phyloP scores from a whole-genome alignment of 2,113 vertebrate species.

The Corynorhinus townsendii region DNA sequence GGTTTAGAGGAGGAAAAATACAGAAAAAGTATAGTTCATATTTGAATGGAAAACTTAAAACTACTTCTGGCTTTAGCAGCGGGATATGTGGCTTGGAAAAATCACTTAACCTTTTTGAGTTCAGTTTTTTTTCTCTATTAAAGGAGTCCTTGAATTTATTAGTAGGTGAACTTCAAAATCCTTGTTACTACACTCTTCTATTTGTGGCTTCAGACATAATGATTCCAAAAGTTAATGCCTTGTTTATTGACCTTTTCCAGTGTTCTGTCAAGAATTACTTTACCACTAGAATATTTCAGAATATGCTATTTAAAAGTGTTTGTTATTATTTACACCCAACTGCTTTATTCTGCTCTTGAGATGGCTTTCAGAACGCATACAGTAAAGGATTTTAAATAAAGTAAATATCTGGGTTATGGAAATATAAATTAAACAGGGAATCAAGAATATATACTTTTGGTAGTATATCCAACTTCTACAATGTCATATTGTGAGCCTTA shows the following conservation, averaged over 20 bases:
- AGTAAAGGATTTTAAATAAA: constrained; percentile 26
- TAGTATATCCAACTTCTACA: background rate
- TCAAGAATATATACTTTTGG: constrained; percentile 20
- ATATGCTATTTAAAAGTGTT: background rate
- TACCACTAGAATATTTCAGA: background rate
- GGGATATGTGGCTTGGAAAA: background rate
- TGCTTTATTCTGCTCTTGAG: constrained; percentile 24
- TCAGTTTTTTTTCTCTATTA: background rate
- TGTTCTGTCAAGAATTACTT: background rate
- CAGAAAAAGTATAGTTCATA: background rate
- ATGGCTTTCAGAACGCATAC: background rate
- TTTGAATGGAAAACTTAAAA: background rate
- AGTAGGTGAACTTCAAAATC: background rate
- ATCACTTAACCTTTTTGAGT: background rate
- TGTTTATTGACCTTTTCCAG: background rate
- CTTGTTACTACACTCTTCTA: background rate
- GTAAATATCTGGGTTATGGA: constrained; percentile 28
- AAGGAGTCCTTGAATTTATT: background rate
- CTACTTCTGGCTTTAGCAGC: background rate
- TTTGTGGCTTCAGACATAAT: background rate
- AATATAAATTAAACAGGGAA: constrained; percentile 37
- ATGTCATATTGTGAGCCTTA: constrained; percentile 23
- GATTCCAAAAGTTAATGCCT: background rate
- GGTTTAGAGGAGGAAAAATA: background rate
- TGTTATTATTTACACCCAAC: background rate